A percentile compares a stretch with the other conserved stretches of the same genome.
Evolutionary conservation across 2,797 vertebrate species (phyloP).

Genomic region (Peromyscus aztecus): DNA sequence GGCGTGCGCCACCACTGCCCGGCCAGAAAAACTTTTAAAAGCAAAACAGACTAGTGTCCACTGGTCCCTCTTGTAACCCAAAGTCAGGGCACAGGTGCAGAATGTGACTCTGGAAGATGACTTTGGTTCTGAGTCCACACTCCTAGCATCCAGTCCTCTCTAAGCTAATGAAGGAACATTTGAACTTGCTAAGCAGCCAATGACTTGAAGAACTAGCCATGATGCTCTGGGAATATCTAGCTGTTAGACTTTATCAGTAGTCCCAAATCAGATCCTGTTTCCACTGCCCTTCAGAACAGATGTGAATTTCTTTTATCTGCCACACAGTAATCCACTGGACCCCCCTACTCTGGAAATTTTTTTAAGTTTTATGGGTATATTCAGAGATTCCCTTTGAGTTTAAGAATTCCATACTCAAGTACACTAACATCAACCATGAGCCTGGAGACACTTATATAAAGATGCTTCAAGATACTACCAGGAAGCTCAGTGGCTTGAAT

Average conservation of each 20-base stretch:
- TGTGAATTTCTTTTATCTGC: background rate
- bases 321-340: background rate
- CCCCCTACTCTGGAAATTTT: background rate
- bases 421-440: background rate
- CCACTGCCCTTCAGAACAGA: background rate
- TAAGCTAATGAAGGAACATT: background rate
- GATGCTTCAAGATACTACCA: background rate
- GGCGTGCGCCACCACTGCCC: too few species aligned
- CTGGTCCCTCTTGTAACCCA: background rate
- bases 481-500: background rate
- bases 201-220: background rate
- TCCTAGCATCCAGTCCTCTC: background rate
- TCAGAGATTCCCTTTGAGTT: constrained; percentile 10
- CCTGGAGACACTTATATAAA: background rate
- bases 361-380: background rate
- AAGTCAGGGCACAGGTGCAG: background rate
- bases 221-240: background rate
- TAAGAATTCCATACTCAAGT: background rate
- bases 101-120: background rate
- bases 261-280: background rate
- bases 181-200: background rate
- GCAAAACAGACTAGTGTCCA: background rate
- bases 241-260: background rate
- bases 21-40: background rate
- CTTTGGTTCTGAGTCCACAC: background rate